Evolutionary conservation across 2,113 vertebrate species (phyloP).

Genomic region (Passer montanus): DNA sequence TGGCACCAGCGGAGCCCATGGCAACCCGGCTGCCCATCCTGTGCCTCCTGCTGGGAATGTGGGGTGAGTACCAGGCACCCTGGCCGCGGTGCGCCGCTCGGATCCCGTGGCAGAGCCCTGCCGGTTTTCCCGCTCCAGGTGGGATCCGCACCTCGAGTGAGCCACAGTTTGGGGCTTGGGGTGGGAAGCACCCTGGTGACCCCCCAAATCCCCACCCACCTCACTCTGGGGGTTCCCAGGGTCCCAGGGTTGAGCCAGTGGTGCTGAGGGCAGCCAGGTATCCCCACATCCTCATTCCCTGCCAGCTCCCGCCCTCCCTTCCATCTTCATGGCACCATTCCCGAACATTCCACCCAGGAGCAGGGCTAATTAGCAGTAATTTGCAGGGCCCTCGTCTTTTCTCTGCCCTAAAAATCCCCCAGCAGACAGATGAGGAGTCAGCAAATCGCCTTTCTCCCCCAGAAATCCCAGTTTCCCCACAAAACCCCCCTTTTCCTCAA

Average conservation of each 20-base stretch:
- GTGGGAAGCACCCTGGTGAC: background rate
- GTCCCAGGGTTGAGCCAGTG: accelerated
- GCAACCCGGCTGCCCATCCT: background rate
- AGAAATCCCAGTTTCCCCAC: background rate
- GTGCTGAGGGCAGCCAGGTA: background rate
- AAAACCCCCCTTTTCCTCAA: background rate
- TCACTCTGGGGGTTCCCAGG: background rate
- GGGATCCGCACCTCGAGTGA: accelerated
- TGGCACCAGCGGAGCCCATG: background rate
- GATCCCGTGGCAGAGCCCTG: accelerated
- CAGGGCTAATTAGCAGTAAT: accelerated
- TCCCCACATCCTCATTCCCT: background rate
- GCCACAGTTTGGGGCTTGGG: accelerated
- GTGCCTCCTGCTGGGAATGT: conserved; percentile 23
- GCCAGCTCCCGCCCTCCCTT: accelerated
- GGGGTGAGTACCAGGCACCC: conserved; percentile 60
- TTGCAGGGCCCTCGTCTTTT: accelerated
- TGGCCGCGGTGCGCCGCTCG: accelerated
- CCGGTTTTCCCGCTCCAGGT: accelerated
- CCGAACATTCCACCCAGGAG: accelerated
- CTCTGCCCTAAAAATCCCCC: background rate
- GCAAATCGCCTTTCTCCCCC: accelerated
- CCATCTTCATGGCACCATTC: accelerated
- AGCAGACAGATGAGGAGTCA: background rate
- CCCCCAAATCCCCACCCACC: background rate